Evolutionary conservation across 2,888 invertebrate genomes (phyloP), one percentile per base, ranked within the genome.

Genomic region (Heliconius cydno): DNA sequence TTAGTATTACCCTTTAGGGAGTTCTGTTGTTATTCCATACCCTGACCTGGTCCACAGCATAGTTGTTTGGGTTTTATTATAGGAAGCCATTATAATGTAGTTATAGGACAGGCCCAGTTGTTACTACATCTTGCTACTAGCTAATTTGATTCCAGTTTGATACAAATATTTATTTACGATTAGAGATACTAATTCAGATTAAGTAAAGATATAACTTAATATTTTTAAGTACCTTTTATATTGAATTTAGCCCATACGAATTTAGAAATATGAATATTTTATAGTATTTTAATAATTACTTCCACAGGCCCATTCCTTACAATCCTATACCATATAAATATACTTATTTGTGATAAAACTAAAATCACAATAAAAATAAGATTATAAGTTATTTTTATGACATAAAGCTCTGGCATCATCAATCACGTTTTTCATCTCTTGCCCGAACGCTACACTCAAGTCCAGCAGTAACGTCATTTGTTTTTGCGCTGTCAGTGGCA

Each of bases 401-500:
- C 7, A 28, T 66, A 28, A 66, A 66, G 25, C 65, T 60, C 65
- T 66, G 63, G 19, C 66, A 13, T 41, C 65, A 75, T 75, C 66
- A 65, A 75, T 75, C 66, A 75, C 66, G 65, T 75, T 75, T 75
- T 65, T 66, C 75, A 60, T 34, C 34, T 73, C 15, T 73, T 38
- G 65, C 28, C 22, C 46, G 75, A 41, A 66, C 65, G 75, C 28
- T 46, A 66, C 41, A 65, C 66, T 75, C 75, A 65, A 41, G 65
- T 75, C 41, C 75, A 75, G 25, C 46, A 75, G 66, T 41, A 12
- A 65, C 65, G 41, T 38, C 34, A 73, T n/a, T 73, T 28, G 65
- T 75, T 75, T 75, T 66, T 75, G 30, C 75, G 28, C 75, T 75
- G 75, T 75, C 66, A 46, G 41, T 15, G 7, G 28, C 75, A 75